Conservation (phyloP, 2,888 invertebrate genomes). For the Amorpha juglandis region DNA sequence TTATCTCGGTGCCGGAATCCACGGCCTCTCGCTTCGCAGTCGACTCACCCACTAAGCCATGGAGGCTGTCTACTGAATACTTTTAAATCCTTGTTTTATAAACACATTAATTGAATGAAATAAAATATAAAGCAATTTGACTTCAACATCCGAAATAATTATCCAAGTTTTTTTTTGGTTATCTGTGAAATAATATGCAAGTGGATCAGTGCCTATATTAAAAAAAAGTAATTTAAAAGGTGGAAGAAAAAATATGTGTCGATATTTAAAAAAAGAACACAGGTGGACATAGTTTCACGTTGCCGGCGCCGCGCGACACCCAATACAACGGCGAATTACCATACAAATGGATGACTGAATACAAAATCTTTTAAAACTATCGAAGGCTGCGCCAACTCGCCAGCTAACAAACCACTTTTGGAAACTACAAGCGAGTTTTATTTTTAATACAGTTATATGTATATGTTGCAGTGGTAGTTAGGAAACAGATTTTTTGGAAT, state of each 20-base stretch:
- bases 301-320: constrained; percentile 19
- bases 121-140: too few relatives aligned
- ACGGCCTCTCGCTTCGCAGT: too few relatives aligned
- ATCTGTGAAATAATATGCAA: too few relatives aligned
- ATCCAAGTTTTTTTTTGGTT: too few relatives aligned
- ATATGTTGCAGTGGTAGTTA: background rate
- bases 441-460: constrained; percentile 2
- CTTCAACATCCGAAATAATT: too few relatives aligned
- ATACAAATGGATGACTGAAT: constrained; percentile 26
- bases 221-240: too few relatives aligned
- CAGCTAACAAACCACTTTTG: constrained; percentile 17
- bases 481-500: background rate
- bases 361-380: constrained; percentile 17
- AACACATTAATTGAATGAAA: too few relatives aligned
- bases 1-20: too few relatives aligned
- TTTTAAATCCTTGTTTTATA: too few relatives aligned
- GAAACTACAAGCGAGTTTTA: background rate
- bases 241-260: background rate
- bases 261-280: background rate
- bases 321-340: constrained; percentile 22
- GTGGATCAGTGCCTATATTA: too few relatives aligned
- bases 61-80: too few relatives aligned
- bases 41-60: too few relatives aligned
- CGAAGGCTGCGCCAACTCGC: constrained; percentile 15
- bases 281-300: constrained; percentile 11